Evolutionary conservation across 2,888 invertebrate species (phyloP).

Genomic region (Silvanus unidentatus): DNA sequence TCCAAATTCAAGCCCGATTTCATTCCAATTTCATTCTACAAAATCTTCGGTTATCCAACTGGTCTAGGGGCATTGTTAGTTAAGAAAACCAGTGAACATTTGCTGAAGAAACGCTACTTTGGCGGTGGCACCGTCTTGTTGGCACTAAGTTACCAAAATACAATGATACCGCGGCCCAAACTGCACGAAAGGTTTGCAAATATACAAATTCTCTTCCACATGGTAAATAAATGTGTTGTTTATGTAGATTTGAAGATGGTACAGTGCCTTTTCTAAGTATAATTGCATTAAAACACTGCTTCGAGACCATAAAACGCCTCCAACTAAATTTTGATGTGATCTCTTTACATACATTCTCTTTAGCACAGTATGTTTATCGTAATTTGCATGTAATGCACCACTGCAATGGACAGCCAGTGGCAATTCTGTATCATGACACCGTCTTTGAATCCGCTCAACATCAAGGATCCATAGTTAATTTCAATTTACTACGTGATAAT

Average conservation of each 20-base stretch:
- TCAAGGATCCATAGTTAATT: conserved; percentile 86
- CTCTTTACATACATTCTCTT: conserved; percentile 65
- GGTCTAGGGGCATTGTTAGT: conserved; percentile 88
- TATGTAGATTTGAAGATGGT: conserved; percentile 86
- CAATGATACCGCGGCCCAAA: conserved; percentile 62
- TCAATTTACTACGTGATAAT: conserved; percentile 74
- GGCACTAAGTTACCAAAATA: conserved; percentile 64
- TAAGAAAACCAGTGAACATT: conserved; percentile 55
- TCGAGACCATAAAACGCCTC: conserved; percentile 63
- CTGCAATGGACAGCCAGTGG: conserved; percentile 63
- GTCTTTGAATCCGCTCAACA: conserved; percentile 54
- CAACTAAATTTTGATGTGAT: conserved; percentile 62
- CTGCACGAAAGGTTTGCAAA: conserved; percentile 65
- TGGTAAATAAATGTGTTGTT: not conserved
- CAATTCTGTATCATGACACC: conserved; percentile 67
- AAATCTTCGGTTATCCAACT: conserved; percentile 94
- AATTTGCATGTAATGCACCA: conserved; percentile 61
- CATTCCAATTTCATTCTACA: conserved; percentile 90
- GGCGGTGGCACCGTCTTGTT: conserved; percentile 93
- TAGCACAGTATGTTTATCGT: conserved; percentile 68
- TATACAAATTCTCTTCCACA: not conserved
- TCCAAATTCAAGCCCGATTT: conserved; percentile 74
- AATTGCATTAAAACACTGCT: conserved; percentile 73
- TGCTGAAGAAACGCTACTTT: conserved; percentile 71
- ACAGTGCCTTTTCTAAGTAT: conserved; percentile 84